Evolutionary conservation across 2,888 invertebrate genomes (phyloP).

Genomic region (Agrotis ipsilon): DNA sequence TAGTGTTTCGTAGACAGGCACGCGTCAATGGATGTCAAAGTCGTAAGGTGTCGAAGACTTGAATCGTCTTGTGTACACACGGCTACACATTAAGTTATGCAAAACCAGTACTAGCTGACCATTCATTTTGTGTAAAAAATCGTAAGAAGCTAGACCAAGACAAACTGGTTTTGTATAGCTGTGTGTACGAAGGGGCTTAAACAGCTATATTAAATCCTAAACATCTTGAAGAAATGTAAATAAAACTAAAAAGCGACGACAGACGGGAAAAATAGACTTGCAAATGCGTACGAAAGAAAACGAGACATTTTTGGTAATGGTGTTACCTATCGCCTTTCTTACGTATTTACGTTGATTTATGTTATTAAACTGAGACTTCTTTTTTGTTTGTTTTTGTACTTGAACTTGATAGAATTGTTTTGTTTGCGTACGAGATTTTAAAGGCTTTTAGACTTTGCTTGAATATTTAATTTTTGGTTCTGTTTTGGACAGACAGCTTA

Average conservation of each 20-base stretch:
- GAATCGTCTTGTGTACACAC: no score
- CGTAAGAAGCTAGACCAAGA: no score
- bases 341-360: slow-evolving; percentile 40
- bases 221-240: slow-evolving; percentile 19
- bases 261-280: slow-evolving; percentile 48
- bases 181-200: no score
- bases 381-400: slow-evolving; percentile 24
- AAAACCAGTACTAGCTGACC: no score
- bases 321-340: slow-evolving; percentile 43
- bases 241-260: slow-evolving; percentile 46
- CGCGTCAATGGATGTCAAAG: no score
- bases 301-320: slow-evolving; percentile 44
- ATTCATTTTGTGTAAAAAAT: no score
- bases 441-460: neutral
- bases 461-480: neutral
- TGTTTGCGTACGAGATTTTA: neutral
- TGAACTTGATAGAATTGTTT: slow-evolving; percentile 1
- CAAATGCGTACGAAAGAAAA: slow-evolving; percentile 50
- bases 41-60: no score
- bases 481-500: no score
- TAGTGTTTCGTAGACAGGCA: no score
- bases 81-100: no score
- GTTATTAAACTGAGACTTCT: slow-evolving; percentile 24
- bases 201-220: slow-evolving; percentile 42
- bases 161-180: no score